phyloP scores from a whole-genome alignment of 2,113 vertebrate species.

The Martes martes region DNA sequence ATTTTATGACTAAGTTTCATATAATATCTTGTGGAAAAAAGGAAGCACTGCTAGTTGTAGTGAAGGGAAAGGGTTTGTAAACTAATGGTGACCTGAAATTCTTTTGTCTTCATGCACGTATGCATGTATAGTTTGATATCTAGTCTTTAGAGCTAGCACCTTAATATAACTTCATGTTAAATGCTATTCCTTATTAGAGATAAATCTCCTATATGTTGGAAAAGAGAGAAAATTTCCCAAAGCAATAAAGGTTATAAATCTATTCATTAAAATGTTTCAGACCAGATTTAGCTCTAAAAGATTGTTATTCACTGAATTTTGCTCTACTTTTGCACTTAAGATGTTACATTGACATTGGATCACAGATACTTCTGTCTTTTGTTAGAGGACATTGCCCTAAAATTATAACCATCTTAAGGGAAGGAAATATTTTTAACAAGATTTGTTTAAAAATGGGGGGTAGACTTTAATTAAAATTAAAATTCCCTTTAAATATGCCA shows the following conservation, averaged over 20 bases:
- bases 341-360: background rate
- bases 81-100: background rate
- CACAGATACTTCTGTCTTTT: background rate
- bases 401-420: background rate
- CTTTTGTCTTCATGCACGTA: background rate
- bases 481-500: slow-evolving; percentile 19
- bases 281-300: background rate
- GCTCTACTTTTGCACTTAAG: background rate
- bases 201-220: background rate
- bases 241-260: background rate
- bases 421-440: slow-evolving; percentile 36
- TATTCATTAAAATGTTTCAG: background rate
- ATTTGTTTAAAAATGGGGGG: slow-evolving; percentile 22
- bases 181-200: background rate
- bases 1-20: background rate
- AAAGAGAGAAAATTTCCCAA: background rate
- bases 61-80: background rate
- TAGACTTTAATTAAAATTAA: slow-evolving; percentile 47
- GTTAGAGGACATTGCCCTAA: background rate
- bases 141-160: background rate
- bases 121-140: background rate
- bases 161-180: background rate
- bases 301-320: background rate
- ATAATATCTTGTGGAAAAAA: background rate
- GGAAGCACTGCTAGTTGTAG: background rate